phyloP scores from a whole-genome alignment of 2,888 invertebrate species.

The Lasioglossum villosulum region DNA sequence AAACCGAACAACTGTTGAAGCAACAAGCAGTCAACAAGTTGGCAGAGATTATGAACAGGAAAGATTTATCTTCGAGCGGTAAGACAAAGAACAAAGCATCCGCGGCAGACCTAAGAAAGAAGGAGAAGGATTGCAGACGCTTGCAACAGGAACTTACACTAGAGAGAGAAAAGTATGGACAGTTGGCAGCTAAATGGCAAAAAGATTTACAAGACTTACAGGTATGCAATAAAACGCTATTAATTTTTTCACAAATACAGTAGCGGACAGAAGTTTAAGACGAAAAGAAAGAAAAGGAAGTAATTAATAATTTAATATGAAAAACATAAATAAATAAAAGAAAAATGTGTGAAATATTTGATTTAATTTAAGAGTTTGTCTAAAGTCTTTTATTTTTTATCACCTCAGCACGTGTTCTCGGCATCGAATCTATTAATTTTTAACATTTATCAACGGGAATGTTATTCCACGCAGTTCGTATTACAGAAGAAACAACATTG shows the following conservation, averaged over 20 bases:
- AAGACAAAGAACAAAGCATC: constrained; percentile 93
- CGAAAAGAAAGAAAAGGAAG: too few relatives aligned
- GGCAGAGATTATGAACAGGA: constrained; percentile 98
- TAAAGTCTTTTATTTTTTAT: too few relatives aligned
- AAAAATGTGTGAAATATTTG: too few relatives aligned
- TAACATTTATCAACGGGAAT: too few relatives aligned
- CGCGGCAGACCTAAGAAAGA: constrained; percentile 92
- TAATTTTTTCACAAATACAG: not conserved
- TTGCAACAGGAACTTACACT: constrained; percentile 96
- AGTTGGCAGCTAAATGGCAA: constrained; percentile 93
- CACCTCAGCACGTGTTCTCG: too few relatives aligned
- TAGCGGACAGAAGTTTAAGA: too few relatives aligned
- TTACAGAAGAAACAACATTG: too few relatives aligned
- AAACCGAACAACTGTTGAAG: constrained; percentile 94
- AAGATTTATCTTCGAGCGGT: constrained; percentile 90
- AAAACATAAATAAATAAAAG: too few relatives aligned
- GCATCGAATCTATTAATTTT: too few relatives aligned
- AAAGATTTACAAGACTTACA: constrained; percentile 93
- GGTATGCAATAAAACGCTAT: constrained; percentile 63
- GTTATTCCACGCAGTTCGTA: too few relatives aligned
- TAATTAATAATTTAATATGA: too few relatives aligned
- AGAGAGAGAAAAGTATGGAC: constrained; percentile 97
- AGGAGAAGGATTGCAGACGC: constrained; percentile 97
- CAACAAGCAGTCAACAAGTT: constrained; percentile 98
- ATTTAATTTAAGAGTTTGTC: not conserved